phyloP scores from a whole-genome alignment of 2,113 vertebrate species.

The Hippocampus zosterae region DNA sequence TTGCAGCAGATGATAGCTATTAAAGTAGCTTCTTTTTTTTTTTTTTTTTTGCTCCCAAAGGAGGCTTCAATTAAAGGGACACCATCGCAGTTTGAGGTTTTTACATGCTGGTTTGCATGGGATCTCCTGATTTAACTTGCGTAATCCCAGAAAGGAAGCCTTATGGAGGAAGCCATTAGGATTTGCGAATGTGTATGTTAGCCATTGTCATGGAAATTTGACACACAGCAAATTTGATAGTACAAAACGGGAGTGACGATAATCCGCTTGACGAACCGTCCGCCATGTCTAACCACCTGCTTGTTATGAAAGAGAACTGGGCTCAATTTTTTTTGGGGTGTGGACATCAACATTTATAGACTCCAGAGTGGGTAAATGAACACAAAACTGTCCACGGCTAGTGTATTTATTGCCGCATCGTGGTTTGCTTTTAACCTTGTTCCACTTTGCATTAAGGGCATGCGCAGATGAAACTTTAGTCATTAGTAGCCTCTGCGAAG shows the following conservation, averaged over 20 bases:
- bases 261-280: no score
- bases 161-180: no score
- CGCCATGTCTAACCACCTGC: no score
- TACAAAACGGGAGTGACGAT: neutral
- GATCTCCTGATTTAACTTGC: neutral
- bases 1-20: constrained; percentile 27
- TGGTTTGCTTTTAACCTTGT: constrained; percentile 54
- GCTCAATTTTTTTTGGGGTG: neutral
- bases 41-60: constrained; percentile 11
- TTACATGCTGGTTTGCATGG: constrained; percentile 19
- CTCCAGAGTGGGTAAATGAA: neutral
- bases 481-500: constrained; percentile 58
- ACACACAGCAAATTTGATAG: no score
- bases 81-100: constrained; percentile 9
- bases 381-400: neutral
- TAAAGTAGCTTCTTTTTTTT: constrained; percentile 20
- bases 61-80: constrained; percentile 11
- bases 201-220: no score
- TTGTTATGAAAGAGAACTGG: no score
- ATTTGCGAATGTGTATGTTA: no score
- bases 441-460: constrained; percentile 49
- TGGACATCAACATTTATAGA: neutral
- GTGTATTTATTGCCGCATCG: constrained; percentile 3
- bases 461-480: constrained; percentile 45
- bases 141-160: no score